These are phyloP conservation scores for Perca schrenkii DNA, from an alignment of 2,113 vertebrate species.

Conservation along the genomic window DNA sequence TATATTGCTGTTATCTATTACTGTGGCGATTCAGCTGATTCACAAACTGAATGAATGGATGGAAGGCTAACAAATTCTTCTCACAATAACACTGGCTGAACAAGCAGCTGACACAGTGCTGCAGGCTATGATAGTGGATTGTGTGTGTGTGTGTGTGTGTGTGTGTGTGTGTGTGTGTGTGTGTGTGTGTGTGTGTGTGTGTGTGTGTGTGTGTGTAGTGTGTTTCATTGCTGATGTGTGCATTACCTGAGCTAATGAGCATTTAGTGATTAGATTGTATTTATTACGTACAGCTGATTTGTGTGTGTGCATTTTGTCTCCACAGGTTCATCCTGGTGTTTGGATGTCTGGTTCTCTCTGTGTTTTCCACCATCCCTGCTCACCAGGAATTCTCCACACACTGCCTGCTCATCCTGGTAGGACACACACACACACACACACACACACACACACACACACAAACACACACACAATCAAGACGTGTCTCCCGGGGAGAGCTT, in stretches of 20 bases:
- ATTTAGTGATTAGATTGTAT: background rate
- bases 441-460: background rate
- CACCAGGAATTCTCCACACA: conserved; percentile 94
- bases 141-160: background rate
- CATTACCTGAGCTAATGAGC: background rate
- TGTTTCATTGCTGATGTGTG: background rate
- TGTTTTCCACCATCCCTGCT: conserved; percentile 97
- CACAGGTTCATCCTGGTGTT: conserved; percentile 98
- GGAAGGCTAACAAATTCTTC: background rate
- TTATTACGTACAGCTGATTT: background rate
- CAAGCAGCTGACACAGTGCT: background rate
- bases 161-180: conserved; percentile 20
- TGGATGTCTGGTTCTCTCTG: conserved; percentile 98
- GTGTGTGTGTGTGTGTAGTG: no score
- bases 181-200: background rate
- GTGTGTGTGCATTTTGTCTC: conserved; percentile 52
- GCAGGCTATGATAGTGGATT: background rate
- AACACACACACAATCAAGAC: background rate
- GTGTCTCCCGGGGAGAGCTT: background rate
- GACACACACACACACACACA: conserved; percentile 59
- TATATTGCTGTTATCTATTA: conserved; percentile 10
- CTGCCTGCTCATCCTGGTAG: conserved; percentile 99
- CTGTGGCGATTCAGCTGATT: conserved; percentile 1
- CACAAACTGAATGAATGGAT: background rate
- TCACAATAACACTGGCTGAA: background rate